These are phyloP conservation scores for Zapornia atra DNA, from an alignment of 2,113 vertebrate species.

Conservation along the genomic window DNA sequence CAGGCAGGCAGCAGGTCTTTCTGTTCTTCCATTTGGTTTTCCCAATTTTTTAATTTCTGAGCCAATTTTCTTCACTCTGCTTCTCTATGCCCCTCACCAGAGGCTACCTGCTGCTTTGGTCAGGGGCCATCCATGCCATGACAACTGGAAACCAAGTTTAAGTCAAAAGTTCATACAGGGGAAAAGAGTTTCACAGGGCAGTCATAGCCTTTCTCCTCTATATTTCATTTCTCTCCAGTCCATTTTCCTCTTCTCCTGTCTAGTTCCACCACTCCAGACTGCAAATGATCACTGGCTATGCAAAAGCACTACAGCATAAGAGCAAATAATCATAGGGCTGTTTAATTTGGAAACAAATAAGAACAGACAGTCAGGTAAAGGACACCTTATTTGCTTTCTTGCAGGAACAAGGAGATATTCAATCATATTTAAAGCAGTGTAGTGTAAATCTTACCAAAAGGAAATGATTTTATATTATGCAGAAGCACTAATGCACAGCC, in stretches of 20 bases:
- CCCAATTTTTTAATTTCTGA: neutral
- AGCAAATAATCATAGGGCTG: constrained; percentile 11
- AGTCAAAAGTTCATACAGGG: neutral
- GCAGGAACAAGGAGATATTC: constrained; percentile 32
- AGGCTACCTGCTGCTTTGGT: neutral
- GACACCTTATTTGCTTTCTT: constrained; percentile 42
- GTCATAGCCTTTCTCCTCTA: neutral
- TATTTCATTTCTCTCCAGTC: neutral
- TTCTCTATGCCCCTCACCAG: neutral
- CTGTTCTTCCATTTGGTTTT: neutral
- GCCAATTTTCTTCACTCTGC: neutral
- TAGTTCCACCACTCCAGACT: neutral
- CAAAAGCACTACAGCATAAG: neutral
- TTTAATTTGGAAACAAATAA: constrained; percentile 35
- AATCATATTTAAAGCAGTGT: constrained; percentile 32
- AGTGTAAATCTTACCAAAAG: constrained; percentile 43
- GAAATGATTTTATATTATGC: constrained; percentile 52
- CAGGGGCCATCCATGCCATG: neutral
- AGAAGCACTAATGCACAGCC: constrained; percentile 57
- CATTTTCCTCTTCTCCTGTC: neutral
- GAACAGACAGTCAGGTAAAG: constrained; percentile 15
- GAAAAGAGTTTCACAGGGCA: neutral
- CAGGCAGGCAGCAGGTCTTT: neutral
- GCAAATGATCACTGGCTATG: neutral
- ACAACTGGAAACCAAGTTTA: neutral